A percentile compares a stretch with the other conserved stretches of the same genome.
Conservation (phyloP, 1,140 invertebrate species). For the Danaus plexippus region DNA sequence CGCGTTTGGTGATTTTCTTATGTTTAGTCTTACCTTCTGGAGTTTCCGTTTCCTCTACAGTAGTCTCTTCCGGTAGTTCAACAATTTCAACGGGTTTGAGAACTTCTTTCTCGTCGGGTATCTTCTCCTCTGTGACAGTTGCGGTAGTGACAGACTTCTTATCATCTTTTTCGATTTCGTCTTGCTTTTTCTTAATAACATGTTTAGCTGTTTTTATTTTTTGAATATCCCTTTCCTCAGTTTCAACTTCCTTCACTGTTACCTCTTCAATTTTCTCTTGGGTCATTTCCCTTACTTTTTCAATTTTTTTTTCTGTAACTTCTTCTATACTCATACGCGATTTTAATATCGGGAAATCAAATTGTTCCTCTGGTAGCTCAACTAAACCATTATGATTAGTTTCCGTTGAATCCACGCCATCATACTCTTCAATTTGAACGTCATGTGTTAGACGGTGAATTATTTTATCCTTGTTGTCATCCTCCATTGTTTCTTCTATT, state of each 20-base stretch:
- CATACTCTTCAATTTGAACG: slow-evolving; percentile 54
- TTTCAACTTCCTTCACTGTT: slow-evolving; percentile 43
- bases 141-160: slow-evolving; percentile 1
- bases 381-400: slow-evolving; percentile 40
- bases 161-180: slow-evolving; percentile 7
- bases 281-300: slow-evolving; percentile 6
- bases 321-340: slow-evolving; percentile 50
- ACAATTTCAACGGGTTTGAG: slow-evolving; percentile 38
- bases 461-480: slow-evolving; percentile 32
- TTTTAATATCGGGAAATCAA: slow-evolving; percentile 39
- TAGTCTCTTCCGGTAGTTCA: slow-evolving; percentile 3
- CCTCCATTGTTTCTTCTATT: slow-evolving; percentile 65
- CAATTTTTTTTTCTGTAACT: slow-evolving; percentile 47
- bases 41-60: slow-evolving; percentile 11
- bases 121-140: not conserved
- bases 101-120: not conserved
- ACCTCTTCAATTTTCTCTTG: slow-evolving; percentile 35
- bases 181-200: not conserved
- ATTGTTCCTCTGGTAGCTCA: slow-evolving; percentile 53
- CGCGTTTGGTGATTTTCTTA: slow-evolving; percentile 45
- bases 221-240: slow-evolving; percentile 38
- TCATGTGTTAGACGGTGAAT: slow-evolving; percentile 23
- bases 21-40: slow-evolving; percentile 29
- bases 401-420: slow-evolving; percentile 26
- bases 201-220: not conserved